Base-by-base conservation (phyloP, 1,140 invertebrate genomes). In the Ruditapes philippinarum region DNA sequence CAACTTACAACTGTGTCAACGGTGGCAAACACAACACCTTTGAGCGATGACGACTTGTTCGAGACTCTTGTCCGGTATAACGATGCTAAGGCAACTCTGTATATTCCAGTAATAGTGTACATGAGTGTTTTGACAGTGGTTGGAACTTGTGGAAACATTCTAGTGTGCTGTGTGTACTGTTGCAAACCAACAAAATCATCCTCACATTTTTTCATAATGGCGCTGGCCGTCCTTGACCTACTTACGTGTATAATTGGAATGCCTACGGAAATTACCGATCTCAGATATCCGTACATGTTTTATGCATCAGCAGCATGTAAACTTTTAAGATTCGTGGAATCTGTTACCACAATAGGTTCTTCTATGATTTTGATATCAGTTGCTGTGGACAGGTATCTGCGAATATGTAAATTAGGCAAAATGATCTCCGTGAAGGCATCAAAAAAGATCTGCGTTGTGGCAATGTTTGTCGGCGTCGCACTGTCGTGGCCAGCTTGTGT, bases 181-280 rank as follows among this genome's bases (percentile, higher is more conserved):
- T 89, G 85, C 57, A 93, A 94, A 68, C 73, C 80, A 5, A 92
- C 91, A 38, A 94, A 94, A 80, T 89, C 92, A 0, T 94, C 94
- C 0, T 95, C 94, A 0, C 92, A 94, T 91, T 94, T 93, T 87
- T 95, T 95, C 88, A 95, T 95, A 38, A 78, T 95, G 28, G 91
- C 92, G 5, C 89, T 95, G n/a, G 94, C 94, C 40, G 79, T 92
- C 54, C 91, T 95, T 76, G 94, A 95, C 90, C 92, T 95, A 31
- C 88, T 95, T 65, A 94, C 91, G n/a, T 95, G 94, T 78, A 51
- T 94, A 11, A 90, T 95, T 36, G 94, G 94, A 19, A 93, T 95
- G 88, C 94, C 94, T 45, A 95, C 94, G 25, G 94, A 95, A 84
- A 93, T 95, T 25, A 92, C 93, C 25, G 94, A 95, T 86, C 92